Base-by-base conservation (phyloP, 2,797 vertebrate genomes). In the Clarias laeviceps region DNA sequence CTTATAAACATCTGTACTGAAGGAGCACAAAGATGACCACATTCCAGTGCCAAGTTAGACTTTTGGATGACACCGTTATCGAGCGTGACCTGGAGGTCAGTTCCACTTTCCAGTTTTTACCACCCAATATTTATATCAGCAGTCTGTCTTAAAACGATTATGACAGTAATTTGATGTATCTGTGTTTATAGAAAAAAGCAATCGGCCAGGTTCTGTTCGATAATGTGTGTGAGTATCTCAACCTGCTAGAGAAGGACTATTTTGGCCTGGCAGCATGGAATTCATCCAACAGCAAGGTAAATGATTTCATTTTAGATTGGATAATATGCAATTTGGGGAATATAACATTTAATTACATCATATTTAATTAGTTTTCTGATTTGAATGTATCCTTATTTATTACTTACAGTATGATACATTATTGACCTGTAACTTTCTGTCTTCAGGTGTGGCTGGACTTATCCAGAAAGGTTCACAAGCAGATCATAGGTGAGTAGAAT, bases 171-270 rank as follows among this genome's bases (percentile, higher is more conserved):
- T 56, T 50, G 61, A 3, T 29, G 40, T 72, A 20, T 80, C 27
- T 78, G 32, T 65, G 64, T 37, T 92, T 88, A 50, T 92, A 99
- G 98, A 99, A 97, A 96, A 97, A 99, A 6, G 96, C 97, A 78
- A 97, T 97, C 91, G 98, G 96, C 32, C 97, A 98, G 88, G 97
- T 99, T 81, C 94, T 99, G 22, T 94, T 99, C 74, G 95, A 94
- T 72, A 97, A 97, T 92, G 98, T 99, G 82, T 99, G 96, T 32
- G 96, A 98, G 86, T 97, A 99, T 85, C 95, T 98, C 91, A 97
- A 99, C 92, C 96, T 99, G 82, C 90, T 99, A 93, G 98, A 99
- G 94, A 98, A 96, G 91, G 98, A 99, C 92, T 99, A 99, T 91
- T 99, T 97, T 92, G 95, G 97, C 80, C 94, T 99, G 87, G 94